A percentile compares a stretch with the other conserved stretches of the same genome.
Conservation (phyloP, 2,888 invertebrate genomes). For the Andrena chrysosceles region DNA sequence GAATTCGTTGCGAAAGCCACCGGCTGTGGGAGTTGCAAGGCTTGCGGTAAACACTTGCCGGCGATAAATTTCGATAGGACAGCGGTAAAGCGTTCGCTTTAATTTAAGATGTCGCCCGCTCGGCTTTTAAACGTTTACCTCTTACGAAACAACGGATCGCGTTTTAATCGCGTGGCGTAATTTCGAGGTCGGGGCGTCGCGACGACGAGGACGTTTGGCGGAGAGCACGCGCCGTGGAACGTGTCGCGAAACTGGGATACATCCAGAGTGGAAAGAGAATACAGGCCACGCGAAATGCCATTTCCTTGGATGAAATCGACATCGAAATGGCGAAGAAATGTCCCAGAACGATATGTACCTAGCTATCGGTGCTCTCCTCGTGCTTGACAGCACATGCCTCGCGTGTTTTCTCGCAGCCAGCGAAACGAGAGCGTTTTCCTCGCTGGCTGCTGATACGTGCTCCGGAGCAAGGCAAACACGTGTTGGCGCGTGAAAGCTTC, state of each 20-base stretch:
- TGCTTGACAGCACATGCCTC: background rate
- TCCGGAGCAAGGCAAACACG: background rate
- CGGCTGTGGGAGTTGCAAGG: background rate
- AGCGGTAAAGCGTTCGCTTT: background rate
- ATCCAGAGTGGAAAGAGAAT: slow-evolving; percentile 26
- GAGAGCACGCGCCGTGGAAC: background rate
- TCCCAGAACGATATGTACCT: slow-evolving; percentile 14
- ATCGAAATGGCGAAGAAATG: slow-evolving; percentile 48
- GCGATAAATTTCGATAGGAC: background rate
- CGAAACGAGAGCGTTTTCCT: background rate
- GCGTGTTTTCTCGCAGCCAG: background rate
- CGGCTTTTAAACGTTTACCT: background rate
- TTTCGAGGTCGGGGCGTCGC: background rate
- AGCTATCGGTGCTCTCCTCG: background rate
- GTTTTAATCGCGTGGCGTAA: background rate
- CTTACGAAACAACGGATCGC: background rate
- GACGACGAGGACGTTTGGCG: no score
- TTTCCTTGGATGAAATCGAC: slow-evolving; percentile 49
- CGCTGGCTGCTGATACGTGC: background rate
- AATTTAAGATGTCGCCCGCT: background rate
- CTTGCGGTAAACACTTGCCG: background rate
- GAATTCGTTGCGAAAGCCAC: background rate
- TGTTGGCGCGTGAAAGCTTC: slow-evolving; percentile 24
- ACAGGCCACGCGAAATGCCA: slow-evolving; percentile 37
- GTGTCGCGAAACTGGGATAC: slow-evolving; percentile 13